These are phyloP conservation scores for Dysdera silvatica DNA, from an alignment of 1,140 invertebrate species.

Conservation along the genomic window DNA sequence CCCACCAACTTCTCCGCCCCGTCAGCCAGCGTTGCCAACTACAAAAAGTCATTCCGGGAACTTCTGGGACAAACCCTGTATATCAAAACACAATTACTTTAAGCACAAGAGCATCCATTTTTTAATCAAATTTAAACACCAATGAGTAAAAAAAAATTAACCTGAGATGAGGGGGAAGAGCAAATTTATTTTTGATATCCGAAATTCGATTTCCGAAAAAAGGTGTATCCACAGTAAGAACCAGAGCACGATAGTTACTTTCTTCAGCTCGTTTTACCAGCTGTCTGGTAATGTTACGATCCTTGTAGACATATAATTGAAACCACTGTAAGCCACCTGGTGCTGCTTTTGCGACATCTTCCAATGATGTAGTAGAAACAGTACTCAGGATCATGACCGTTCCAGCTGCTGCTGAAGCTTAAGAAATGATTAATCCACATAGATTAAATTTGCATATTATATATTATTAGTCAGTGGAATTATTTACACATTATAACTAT, in stretches of 20 bases:
- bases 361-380: conserved; percentile 74
- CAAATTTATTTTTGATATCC: conserved; percentile 76
- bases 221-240: conserved; percentile 83
- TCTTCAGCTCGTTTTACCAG: conserved; percentile 70
- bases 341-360: conserved; percentile 70
- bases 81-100: too few species aligned
- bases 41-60: too few species aligned
- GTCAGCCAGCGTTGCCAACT: too few species aligned
- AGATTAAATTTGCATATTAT: too few species aligned
- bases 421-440: too few species aligned
- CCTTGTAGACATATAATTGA: conserved; percentile 81
- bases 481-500: not conserved
- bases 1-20: too few species aligned
- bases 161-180: conserved; percentile 67
- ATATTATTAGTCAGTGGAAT: not conserved
- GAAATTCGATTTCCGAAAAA: conserved; percentile 69
- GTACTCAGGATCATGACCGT: conserved; percentile 78
- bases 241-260: conserved; percentile 77
- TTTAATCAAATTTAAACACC: too few species aligned
- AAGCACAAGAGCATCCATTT: too few species aligned
- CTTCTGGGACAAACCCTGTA: too few species aligned
- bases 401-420: conserved; percentile 63
- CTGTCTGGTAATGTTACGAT: conserved; percentile 63
- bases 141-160: conserved; percentile 45
- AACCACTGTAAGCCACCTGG: conserved; percentile 75